Conservation (phyloP, 2,113 vertebrate species). For the Megatriorchis doriae region DNA sequence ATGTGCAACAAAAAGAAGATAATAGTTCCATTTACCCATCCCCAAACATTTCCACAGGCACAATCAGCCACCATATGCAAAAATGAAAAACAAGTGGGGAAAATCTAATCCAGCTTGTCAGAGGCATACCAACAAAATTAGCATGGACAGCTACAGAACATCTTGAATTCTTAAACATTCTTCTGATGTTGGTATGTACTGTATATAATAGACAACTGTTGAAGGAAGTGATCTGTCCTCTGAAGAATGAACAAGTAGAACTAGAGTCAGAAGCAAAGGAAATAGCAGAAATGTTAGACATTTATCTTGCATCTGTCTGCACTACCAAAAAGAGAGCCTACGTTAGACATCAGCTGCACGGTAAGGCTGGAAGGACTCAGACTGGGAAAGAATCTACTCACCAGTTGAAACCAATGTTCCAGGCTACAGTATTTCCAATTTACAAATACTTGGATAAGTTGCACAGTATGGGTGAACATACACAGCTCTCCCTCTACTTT, state of each 20-base stretch:
- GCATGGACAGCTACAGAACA: not conserved
- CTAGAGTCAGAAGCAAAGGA: conserved; percentile 6
- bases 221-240: not conserved
- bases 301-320: not conserved
- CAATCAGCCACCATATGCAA: not conserved
- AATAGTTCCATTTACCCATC: not conserved
- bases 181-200: not conserved
- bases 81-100: not conserved
- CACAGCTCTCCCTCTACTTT: not conserved
- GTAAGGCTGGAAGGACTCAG: not conserved
- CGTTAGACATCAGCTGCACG: not conserved
- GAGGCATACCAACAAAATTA: not conserved
- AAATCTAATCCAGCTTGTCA: not conserved
- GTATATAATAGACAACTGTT: not conserved
- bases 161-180: not conserved
- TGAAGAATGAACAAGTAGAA: not conserved
- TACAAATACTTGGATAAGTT: not conserved
- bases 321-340: not conserved
- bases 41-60: not conserved
- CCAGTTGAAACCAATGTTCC: conserved; percentile 39
- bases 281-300: conserved; percentile 10
- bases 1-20: not conserved
- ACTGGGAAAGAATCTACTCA: not conserved
- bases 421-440: not conserved
- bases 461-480: not conserved